phyloP scores from a whole-genome alignment of 92 coral and sea anemone genomes.

The Parazoanthus darwini region DNA sequence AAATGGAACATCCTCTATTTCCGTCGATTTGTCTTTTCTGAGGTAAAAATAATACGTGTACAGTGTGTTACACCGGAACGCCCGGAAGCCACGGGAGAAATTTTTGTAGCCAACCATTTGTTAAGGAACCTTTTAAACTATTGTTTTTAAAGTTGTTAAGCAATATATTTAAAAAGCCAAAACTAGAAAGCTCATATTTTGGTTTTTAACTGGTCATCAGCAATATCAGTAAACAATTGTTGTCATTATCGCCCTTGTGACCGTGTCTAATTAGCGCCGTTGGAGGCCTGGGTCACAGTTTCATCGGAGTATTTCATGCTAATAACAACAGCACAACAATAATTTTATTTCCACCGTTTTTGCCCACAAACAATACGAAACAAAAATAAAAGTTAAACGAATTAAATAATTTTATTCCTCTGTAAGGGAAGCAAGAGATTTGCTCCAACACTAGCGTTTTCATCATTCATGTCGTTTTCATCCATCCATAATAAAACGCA shows the following conservation, averaged over 20 bases:
- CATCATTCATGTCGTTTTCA: too few species aligned
- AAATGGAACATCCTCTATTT: slow-evolving; percentile 20
- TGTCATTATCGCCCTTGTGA: not conserved
- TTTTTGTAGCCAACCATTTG: not conserved
- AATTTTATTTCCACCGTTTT: too few species aligned
- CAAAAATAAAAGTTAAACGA: too few species aligned
- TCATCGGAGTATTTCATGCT: too few species aligned
- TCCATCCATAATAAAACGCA: too few species aligned
- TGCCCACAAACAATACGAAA: too few species aligned
- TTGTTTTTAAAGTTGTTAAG: not conserved
- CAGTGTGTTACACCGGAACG: not conserved
- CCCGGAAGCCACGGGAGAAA: not conserved
- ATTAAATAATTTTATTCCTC: too few species aligned
- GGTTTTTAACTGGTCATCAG: not conserved
- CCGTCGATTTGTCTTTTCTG: not conserved
- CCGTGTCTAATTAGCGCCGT: not conserved
- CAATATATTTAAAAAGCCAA: not conserved
- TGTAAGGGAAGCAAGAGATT: too few species aligned
- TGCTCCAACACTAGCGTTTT: too few species aligned
- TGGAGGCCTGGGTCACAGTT: too few species aligned
- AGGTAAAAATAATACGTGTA: not conserved
- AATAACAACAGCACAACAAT: too few species aligned
- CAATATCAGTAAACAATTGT: not conserved
- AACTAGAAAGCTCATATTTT: not conserved
- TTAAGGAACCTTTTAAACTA: not conserved